Evolutionary conservation across 2,797 vertebrate genomes (phyloP).

Genomic region (Acanthopagrus latus): DNA sequence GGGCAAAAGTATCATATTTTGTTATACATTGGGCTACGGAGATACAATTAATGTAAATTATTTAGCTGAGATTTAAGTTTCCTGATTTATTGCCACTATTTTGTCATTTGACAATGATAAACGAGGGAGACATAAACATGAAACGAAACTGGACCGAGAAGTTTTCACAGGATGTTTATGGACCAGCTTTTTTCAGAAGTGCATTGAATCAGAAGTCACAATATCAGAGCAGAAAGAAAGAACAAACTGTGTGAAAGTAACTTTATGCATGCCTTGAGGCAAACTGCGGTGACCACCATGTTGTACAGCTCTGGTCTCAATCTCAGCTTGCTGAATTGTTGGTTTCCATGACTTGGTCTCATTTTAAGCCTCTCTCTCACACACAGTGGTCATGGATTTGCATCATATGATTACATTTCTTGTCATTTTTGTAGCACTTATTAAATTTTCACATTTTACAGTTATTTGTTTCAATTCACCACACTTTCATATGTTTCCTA

Average conservation of each 20-base stretch:
- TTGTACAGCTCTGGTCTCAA: slow-evolving; percentile 38
- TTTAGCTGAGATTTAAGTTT: slow-evolving; percentile 3
- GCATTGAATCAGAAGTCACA: slow-evolving; percentile 42
- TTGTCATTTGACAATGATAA: slow-evolving; percentile 31
- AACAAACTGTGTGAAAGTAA: slow-evolving; percentile 39
- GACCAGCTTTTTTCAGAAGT: slow-evolving; percentile 13
- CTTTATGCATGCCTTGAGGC: slow-evolving; percentile 36
- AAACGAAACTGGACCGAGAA: slow-evolving; percentile 28
- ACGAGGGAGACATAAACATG: neutral
- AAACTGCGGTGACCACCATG: slow-evolving; percentile 37
- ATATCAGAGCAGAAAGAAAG: slow-evolving; percentile 23
- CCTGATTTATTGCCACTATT: slow-evolving; percentile 18
- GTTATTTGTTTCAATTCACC: neutral
- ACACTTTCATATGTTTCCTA: no score
- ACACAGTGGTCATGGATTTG: neutral
- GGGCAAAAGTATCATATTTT: slow-evolving; percentile 38
- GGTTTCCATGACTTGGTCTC: slow-evolving; percentile 24
- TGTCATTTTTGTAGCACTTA: neutral
- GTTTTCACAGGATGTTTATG: slow-evolving; percentile 26
- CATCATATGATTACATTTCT: neutral
- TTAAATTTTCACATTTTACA: slow-evolving; percentile 4
- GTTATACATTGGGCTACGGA: slow-evolving; percentile 12
- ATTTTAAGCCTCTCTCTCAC: slow-evolving; percentile 11
- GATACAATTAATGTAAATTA: slow-evolving; percentile 12
- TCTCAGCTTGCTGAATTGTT: slow-evolving; percentile 35